These are phyloP conservation scores for Drosophila burlai DNA, from an alignment of 1,140 invertebrate species.

Conservation along the genomic window DNA sequence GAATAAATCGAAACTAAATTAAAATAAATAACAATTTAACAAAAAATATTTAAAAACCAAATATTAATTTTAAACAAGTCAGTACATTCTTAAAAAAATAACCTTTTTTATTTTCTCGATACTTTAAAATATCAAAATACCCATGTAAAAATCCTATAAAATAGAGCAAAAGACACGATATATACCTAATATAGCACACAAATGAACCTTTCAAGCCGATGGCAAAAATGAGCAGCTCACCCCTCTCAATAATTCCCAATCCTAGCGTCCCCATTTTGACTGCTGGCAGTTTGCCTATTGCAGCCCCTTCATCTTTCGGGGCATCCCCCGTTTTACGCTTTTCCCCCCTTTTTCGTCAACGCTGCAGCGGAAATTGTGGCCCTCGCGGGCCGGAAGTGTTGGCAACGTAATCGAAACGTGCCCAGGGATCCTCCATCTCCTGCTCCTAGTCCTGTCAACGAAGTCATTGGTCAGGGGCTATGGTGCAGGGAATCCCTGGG, in stretches of 20 bases:
- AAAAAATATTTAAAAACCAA: no score
- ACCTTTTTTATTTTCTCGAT: no score
- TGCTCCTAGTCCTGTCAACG: slow-evolving; percentile 40
- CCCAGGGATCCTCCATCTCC: slow-evolving; percentile 24
- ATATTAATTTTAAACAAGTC: no score
- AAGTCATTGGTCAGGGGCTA: slow-evolving; percentile 49
- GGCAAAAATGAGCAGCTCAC: slow-evolving; percentile 54
- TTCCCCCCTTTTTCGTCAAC: slow-evolving; percentile 9
- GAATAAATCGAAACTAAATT: no score
- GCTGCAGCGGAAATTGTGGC: slow-evolving; percentile 72
- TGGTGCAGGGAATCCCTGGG: not conserved
- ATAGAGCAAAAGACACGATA: slow-evolving; percentile 20
- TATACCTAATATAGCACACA: slow-evolving; percentile 50
- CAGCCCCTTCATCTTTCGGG: slow-evolving; percentile 36
- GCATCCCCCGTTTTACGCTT: slow-evolving; percentile 7
- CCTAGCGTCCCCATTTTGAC: slow-evolving; percentile 4
- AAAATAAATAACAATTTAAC: no score
- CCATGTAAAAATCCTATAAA: not conserved
- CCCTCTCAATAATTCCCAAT: slow-evolving; percentile 5
- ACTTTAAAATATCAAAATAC: not conserved
- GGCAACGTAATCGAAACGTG: slow-evolving; percentile 80
- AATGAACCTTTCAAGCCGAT: slow-evolving; percentile 75
- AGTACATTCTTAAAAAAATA: not conserved
- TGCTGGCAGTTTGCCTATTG: slow-evolving; percentile 72
- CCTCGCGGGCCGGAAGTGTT: slow-evolving; percentile 80